Percentiles rank a stretch among this genome's conserved stretches.
Evolutionary conservation across 2,797 vertebrate species (phyloP).

Genomic region (Thunnus albacares): DNA sequence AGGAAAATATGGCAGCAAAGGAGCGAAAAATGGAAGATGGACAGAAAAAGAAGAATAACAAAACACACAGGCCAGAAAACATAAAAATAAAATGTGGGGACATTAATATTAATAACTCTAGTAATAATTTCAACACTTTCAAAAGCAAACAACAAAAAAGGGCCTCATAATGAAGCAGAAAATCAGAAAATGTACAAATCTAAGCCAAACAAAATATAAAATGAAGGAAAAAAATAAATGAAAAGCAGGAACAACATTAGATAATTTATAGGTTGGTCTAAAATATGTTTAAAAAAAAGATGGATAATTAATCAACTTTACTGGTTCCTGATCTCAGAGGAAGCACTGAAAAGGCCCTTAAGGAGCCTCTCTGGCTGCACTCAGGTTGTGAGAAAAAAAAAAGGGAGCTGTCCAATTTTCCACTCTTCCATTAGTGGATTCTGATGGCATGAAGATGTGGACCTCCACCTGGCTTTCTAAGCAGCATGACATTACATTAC

Average conservation of each 20-base stretch:
- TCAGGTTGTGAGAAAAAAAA: neutral
- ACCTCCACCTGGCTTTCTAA: constrained; percentile 52
- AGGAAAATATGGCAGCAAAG: neutral
- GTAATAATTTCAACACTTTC: neutral
- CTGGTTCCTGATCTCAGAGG: neutral
- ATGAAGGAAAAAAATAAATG: neutral
- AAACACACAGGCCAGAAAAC: neutral
- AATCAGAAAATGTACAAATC: neutral
- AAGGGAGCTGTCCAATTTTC: constrained; percentile 4
- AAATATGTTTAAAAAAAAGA: neutral
- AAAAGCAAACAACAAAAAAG: neutral
- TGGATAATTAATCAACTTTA: neutral
- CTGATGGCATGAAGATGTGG: constrained; percentile 26
- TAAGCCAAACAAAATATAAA: neutral
- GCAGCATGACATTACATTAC: constrained; percentile 76
- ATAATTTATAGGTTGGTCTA: neutral
- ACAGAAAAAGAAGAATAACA: neutral
- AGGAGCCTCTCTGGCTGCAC: neutral
- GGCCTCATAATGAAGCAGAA: neutral
- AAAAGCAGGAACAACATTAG: neutral
- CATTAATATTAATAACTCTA: too few species aligned
- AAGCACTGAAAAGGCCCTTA: constrained; percentile 5
- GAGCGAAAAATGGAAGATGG: neutral
- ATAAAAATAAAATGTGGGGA: too few species aligned
- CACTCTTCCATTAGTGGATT: constrained; percentile 15